Conservation (phyloP, 1,140 invertebrate species). For the Lepeophtheirus salmonis region DNA sequence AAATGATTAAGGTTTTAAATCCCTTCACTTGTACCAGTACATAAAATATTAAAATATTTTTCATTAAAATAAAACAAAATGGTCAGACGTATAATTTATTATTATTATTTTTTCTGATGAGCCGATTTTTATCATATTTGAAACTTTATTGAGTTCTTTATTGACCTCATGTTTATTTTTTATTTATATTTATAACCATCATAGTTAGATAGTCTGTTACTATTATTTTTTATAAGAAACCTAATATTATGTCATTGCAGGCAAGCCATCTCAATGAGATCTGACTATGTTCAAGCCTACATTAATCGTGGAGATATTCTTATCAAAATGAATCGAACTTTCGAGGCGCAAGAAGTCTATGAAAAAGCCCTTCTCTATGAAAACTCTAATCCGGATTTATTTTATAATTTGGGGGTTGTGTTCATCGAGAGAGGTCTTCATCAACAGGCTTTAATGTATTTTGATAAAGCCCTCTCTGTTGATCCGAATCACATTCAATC, state of each 20-base stretch:
- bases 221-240: no score
- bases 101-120: no score
- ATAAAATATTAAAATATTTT: no score
- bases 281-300: conserved; percentile 91
- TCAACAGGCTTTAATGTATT: conserved; percentile 19
- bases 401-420: conserved; percentile 82
- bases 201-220: no score
- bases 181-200: no score
- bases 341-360: conserved; percentile 60
- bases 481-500: conserved; percentile 13
- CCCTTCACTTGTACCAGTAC: no score
- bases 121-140: no score
- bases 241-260: conserved; percentile 27
- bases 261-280: conserved; percentile 87
- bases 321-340: conserved; percentile 75
- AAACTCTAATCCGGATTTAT: conserved; percentile 66
- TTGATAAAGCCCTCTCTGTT: conserved; percentile 4
- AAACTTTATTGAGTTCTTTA: no score
- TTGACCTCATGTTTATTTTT: neutral
- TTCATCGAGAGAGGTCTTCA: conserved; percentile 32
- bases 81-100: no score
- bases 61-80: no score
- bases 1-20: no score
- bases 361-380: conserved; percentile 45
- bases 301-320: conserved; percentile 90